phyloP scores from a whole-genome alignment of 2,113 vertebrate genomes.

The Alexandromys fortis region DNA sequence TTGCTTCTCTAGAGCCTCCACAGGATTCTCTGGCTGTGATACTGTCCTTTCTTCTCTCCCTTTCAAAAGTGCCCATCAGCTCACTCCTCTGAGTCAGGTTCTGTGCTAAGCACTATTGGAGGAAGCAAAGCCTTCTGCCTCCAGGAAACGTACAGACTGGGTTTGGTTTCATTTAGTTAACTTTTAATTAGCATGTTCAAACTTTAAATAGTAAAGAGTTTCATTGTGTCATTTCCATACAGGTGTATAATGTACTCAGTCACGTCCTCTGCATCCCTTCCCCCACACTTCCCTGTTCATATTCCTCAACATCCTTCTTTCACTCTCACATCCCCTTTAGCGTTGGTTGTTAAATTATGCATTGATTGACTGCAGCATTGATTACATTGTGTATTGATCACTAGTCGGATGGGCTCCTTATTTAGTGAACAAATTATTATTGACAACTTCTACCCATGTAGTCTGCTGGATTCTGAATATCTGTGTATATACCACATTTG shows the following conservation, averaged over 20 bases:
- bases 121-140: neutral
- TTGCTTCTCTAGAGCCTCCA: neutral
- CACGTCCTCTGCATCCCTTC: neutral
- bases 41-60: too few species aligned
- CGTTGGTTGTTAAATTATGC: neutral
- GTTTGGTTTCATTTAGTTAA: neutral
- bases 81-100: neutral
- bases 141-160: neutral
- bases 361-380: accelerated
- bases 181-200: neutral
- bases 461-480: neutral
- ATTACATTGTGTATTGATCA: neutral
- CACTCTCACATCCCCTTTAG: neutral
- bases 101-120: neutral
- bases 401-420: neutral
- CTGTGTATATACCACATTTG: too few species aligned
- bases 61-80: neutral
- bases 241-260: neutral
- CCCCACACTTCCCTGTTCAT: neutral
- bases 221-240: neutral
- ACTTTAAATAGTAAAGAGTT: too few species aligned
- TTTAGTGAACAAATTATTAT: neutral
- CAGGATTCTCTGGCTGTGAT: too few species aligned
- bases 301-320: neutral
- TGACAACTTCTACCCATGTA: neutral